These are phyloP conservation scores for Phasianus colchicus DNA, from an alignment of 2,113 vertebrate species.

Conservation along the genomic window DNA sequence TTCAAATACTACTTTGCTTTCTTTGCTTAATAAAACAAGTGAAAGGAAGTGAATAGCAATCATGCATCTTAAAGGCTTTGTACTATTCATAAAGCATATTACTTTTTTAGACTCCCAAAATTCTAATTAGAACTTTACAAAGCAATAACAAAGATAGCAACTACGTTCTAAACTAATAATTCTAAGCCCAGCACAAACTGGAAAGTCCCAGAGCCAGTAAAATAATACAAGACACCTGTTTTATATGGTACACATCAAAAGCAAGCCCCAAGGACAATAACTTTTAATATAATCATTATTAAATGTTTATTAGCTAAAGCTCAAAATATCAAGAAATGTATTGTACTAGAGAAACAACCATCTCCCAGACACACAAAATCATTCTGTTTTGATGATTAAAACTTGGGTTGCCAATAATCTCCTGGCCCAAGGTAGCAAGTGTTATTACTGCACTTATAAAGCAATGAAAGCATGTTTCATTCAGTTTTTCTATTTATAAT, in stretches of 20 bases:
- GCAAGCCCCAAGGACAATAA: conserved; percentile 70
- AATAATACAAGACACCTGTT: conserved; percentile 72
- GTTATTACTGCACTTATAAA: conserved; percentile 60
- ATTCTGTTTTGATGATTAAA: conserved; percentile 75
- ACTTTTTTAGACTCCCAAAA: conserved; percentile 62
- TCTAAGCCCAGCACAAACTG: conserved; percentile 60
- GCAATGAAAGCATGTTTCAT: conserved; percentile 67
- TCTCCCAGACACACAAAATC: conserved; percentile 63
- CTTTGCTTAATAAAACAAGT: conserved; percentile 64
- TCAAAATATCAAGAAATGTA: conserved; percentile 71
- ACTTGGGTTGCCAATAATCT: conserved; percentile 70
- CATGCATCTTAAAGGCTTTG: conserved; percentile 24
- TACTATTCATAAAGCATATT: conserved; percentile 59
- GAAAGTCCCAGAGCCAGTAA: conserved; percentile 63
- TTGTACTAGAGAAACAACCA: conserved; percentile 52
- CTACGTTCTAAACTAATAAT: conserved; percentile 76
- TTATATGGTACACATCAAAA: conserved; percentile 65
- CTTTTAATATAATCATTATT: conserved; percentile 79
- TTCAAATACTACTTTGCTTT: conserved; percentile 30
- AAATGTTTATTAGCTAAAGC: conserved; percentile 77
- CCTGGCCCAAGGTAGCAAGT: conserved; percentile 45
- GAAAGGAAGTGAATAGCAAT: conserved; percentile 34
- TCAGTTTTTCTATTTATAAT: conserved; percentile 63
- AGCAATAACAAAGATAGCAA: conserved; percentile 69
- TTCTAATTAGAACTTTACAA: conserved; percentile 77